Base-by-base conservation (phyloP, 2,797 vertebrate species). In the Geotrypetes seraphini region DNA sequence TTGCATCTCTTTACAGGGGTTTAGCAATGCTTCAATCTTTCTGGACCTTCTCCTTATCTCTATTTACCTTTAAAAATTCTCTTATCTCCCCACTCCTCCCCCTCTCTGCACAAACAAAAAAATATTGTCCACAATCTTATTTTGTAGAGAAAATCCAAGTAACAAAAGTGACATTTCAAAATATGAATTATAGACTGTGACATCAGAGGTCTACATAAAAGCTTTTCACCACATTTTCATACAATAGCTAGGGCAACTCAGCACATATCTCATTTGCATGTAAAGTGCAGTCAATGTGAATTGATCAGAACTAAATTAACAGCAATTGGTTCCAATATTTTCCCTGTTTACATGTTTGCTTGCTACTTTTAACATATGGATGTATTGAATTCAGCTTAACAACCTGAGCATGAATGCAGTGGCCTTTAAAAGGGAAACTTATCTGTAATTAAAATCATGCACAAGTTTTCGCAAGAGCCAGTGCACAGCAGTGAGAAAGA, bases 381-480 rank as follows among this genome's bases (percentile, higher is more conserved):
- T 71, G 60, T 91, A 93, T 93, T 81, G 88, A 83, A 91, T 92
- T 94, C 87, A 90, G 90, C 91, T 92, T 91, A 91, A 89, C 81
- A 86, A 73, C 79, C 84, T 76, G 77, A 86, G 81, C 85, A 76
- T 77, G 78, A 85, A 81, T 68, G 63, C 81, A 76, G 74, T 67
- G 75, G 83, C 76, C 82, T 80, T 75, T 78, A 68, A 71, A 77
- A 75, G n/a, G 83, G 85, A 85, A 87, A 94, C 88, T 92, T 95
- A 96, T 96, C 94, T 95, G 90, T 97, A 96, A 97, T 96, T 95
- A 96, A 91, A 97, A 96, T 94, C 91, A 89, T 88, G 85, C 81
- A 72, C 71, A 69, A 73, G 73, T 80, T 80, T 80, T 71, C 73
- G 73, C 65, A 65, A 52, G 66, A 63, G 67, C 62, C 73, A 74